Evolutionary conservation across 2,888 invertebrate species (phyloP).

Genomic region (Drymonia ruficornis): DNA sequence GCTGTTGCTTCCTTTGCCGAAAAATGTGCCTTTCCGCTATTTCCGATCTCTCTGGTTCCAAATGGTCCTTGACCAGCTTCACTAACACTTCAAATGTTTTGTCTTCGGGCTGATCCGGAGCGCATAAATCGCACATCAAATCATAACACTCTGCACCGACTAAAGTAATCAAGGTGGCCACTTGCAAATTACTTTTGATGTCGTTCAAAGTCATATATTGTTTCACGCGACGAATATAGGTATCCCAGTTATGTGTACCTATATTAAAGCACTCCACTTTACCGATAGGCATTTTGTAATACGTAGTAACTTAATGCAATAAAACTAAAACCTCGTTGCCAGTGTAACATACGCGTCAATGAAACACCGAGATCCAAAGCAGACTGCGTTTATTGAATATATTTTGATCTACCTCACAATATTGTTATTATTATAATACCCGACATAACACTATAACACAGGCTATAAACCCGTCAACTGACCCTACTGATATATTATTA

Average conservation of each 20-base stretch:
- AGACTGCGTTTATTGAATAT: too few species aligned
- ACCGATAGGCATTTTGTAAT: slow-evolving; percentile 27
- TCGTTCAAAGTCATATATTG: slow-evolving; percentile 29
- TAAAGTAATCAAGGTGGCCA: slow-evolving; percentile 26
- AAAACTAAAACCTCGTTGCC: too few species aligned
- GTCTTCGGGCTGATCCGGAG: slow-evolving; percentile 29
- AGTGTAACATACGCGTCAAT: too few species aligned
- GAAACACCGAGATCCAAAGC: too few species aligned
- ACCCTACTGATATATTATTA: slow-evolving; percentile 33
- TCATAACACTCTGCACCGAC: slow-evolving; percentile 20
- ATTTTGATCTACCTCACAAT: too few species aligned
- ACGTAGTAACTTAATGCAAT: too few species aligned
- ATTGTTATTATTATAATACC: too few species aligned
- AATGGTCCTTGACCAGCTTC: slow-evolving; percentile 21
- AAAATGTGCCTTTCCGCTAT: slow-evolving; percentile 35
- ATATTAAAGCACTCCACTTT: slow-evolving; percentile 30
- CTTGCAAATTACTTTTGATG: slow-evolving; percentile 24
- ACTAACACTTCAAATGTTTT: slow-evolving; percentile 21
- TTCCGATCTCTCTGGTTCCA: slow-evolving; percentile 33
- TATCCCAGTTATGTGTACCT: slow-evolving; percentile 19
- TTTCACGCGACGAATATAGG: slow-evolving; percentile 26
- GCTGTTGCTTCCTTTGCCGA: slow-evolving; percentile 21
- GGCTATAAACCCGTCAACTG: slow-evolving; percentile 26
- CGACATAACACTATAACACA: slow-evolving; percentile 30
- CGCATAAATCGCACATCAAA: slow-evolving; percentile 36